These are phyloP conservation scores for Oceanites oceanicus DNA, from an alignment of 2,113 vertebrate genomes.

Conservation along the genomic window DNA sequence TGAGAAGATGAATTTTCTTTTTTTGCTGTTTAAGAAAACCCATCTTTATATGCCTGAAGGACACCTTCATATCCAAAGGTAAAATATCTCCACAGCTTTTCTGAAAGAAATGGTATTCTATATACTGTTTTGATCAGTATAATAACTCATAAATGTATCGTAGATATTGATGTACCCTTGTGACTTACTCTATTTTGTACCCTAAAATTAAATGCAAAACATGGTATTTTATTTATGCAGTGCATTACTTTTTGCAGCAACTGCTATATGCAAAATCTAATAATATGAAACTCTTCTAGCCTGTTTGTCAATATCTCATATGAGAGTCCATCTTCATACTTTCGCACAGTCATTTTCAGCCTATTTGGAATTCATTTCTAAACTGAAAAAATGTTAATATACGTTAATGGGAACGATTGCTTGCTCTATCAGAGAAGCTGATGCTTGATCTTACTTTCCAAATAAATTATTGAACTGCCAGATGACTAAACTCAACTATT, in stretches of 20 bases:
- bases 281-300: conserved; percentile 1
- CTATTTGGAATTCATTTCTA: conserved; percentile 37
- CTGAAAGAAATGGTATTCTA: conserved; percentile 4
- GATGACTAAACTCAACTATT: conserved; percentile 8
- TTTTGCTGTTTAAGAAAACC: neutral
- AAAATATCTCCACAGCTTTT: neutral
- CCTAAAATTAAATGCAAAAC: conserved; percentile 59
- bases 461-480: conserved; percentile 44
- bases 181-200: conserved; percentile 49
- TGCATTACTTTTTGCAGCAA: neutral
- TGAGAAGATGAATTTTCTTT: neutral
- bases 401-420: conserved; percentile 38
- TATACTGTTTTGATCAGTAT: neutral
- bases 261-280: conserved; percentile 36
- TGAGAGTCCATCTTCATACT: conserved; percentile 7
- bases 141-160: neutral
- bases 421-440: neutral
- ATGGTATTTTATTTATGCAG: conserved; percentile 47
- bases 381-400: conserved; percentile 66
- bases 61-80: neutral
- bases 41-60: conserved; percentile 7
- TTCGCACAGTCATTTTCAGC: conserved; percentile 40
- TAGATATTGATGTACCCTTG: conserved; percentile 39
- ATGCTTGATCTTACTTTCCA: conserved; percentile 45
- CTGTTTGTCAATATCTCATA: conserved; percentile 40